Base-by-base conservation (phyloP, 2,113 vertebrate species). In the Xiphorhynchus elegans region DNA sequence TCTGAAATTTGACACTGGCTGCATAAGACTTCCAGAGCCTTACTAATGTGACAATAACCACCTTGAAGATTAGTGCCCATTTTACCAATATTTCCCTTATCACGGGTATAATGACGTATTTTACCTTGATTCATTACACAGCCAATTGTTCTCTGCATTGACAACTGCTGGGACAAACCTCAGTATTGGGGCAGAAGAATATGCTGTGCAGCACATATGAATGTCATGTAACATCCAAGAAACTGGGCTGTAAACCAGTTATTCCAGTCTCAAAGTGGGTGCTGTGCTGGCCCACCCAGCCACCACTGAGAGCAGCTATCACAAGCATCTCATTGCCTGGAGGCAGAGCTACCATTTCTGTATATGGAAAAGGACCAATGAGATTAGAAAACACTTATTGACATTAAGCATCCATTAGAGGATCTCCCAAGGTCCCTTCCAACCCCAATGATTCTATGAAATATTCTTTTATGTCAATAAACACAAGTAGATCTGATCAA, bases 401-500 rank as follows among this genome's bases (percentile, higher is more conserved):
- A 12, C 95, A 90, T 93, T 93, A 90, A 81, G 76, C 21, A 1
- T 67, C 93, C 90, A 95, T 93, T 93, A 93, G 66, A 78, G 47
- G 72, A 86, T 93, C 83, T 95, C 93, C 75, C 64, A 96, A 89
- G 76, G 64, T 93, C 76, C 80, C 50, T 89, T 88, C 79, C 76
- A 90, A 81, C 55, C 64, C 74, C 76, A 74, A 4, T 70, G 91
- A 92, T 84, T 87, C 95, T 56, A 74, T 81, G 83, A 93, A 92
- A 93, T 96, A 95, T 94, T 92, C 44, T 89, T 92, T 96, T 60
- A 78, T 75, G 93, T 53, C 95, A 93, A 96, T 95, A 96, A 96
- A 94, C 92, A 93, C 85, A 15, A 77, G 73, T 67, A 91, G 93
- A 96, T 95, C 85, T 93, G 92, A 97, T 95, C 96, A 96, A 96